Evolutionary conservation across 2,888 invertebrate genomes (phyloP), one percentile per base, ranked within the genome.

Genomic region (Sinohyriopsis cumingii): DNA sequence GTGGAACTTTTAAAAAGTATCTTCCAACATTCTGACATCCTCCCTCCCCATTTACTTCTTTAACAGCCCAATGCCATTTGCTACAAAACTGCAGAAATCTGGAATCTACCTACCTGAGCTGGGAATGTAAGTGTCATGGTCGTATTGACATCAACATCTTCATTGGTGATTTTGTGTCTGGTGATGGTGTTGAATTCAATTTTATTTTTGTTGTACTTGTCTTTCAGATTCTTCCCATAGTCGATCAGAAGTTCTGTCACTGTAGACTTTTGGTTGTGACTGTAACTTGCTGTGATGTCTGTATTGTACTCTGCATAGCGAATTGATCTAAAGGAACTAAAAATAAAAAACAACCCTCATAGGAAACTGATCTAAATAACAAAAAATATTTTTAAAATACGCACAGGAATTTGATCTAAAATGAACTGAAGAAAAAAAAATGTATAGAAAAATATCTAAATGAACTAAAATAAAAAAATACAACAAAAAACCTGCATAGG

Each of bases 211-310:
- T 71, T 73, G 18, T 68, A 45, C 63, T 81, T 81, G 45, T 68
- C 65, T 57, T 77, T 81, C 63, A 72, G 69, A 62, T 77, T 78
- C 57, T 76, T 75, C n/a, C 84, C 84, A 68, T 81, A 83, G 53
- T 77, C 75, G 19, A 83, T n/a, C 12, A 62, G 60, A 5, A 76
- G 19, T 19, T 66, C 65, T 15, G 67, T 71, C 18, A 76, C 77
- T 33, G 33, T 33, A 33, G 33, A 33, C 33, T 33, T 33, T 33
- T 33, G 33, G 9, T 33, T 33, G 19, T 67, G 68, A 45, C 67
- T 72, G 19, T 45, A 45, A 45, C 15, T 15, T 45, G 45, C 45
- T 3, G 45, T 45, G 9, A 45, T 45, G 45, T 45, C 45, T 45
- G 45, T 70, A 65, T 73, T 73, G 53, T 65, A 73, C 19, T 68